These are phyloP conservation scores for Coelinius sp. DNA, from an alignment of 2,888 invertebrate species.

Conservation along the genomic window DNA sequence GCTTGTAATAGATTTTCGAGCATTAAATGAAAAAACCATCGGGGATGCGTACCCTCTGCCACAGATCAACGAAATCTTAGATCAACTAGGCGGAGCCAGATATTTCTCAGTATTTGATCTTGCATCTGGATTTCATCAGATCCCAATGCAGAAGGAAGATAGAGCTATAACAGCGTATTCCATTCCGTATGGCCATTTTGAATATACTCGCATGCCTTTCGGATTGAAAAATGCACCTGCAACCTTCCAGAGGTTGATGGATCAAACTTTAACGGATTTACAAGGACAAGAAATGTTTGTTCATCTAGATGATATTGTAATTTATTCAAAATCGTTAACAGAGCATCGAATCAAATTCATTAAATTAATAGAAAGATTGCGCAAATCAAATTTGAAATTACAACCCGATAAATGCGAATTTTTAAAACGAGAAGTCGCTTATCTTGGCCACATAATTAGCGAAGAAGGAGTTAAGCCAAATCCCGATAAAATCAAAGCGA, in stretches of 20 bases:
- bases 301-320: no score
- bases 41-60: slow-evolving; percentile 48
- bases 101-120: slow-evolving; percentile 27
- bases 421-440: no score
- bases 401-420: no score
- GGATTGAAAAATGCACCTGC: slow-evolving; percentile 31
- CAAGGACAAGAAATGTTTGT: slow-evolving; percentile 23
- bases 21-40: slow-evolving; percentile 43
- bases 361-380: slow-evolving; percentile 36
- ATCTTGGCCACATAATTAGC: slow-evolving; percentile 3
- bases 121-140: slow-evolving; percentile 15
- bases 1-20: slow-evolving; percentile 22
- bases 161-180: slow-evolving; percentile 15
- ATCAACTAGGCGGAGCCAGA: slow-evolving; percentile 5
- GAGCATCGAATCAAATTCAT: slow-evolving; percentile 29
- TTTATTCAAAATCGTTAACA: neutral
- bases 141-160: neutral
- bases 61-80: slow-evolving; percentile 46
- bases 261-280: slow-evolving; percentile 23
- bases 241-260: slow-evolving; percentile 35
- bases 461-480: slow-evolving; percentile 36
- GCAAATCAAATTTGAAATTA: neutral
- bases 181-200: neutral
- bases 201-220: slow-evolving; percentile 17
- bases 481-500: slow-evolving; percentile 35